A percentile compares a stretch with the other conserved stretches of the same genome.
phyloP scores from a whole-genome alignment of 2,113 vertebrate species.

The Paedocypris sp. region DNA sequence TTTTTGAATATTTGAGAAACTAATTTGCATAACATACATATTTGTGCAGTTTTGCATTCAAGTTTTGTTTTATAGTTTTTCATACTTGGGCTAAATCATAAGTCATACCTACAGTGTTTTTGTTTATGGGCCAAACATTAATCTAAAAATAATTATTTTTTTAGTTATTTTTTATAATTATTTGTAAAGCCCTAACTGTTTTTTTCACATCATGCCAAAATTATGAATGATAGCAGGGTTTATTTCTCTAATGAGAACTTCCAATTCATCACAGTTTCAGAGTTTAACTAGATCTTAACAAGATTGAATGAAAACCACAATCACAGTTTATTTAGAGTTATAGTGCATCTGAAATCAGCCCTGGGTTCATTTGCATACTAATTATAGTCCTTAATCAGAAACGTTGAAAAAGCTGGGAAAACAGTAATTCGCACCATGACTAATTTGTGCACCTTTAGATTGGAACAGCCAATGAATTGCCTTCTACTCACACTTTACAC shows the following conservation, averaged over 20 bases:
- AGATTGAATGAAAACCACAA: slow-evolving; percentile 3
- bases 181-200: neutral
- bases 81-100: no score
- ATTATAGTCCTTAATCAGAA: slow-evolving; percentile 20
- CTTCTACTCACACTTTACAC: slow-evolving; percentile 1
- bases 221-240: neutral
- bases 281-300: neutral
- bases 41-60: no score
- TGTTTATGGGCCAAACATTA: no score
- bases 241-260: neutral
- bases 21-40: no score
- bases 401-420: slow-evolving; percentile 8
- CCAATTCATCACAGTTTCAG: neutral
- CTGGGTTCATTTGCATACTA: slow-evolving; percentile 25
- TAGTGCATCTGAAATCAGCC: neutral
- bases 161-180: no score
- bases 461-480: neutral
- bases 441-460: neutral
- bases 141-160: no score
- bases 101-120: no score
- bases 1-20: no score
- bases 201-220: neutral
- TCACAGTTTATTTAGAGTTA: slow-evolving; percentile 1
- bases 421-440: neutral
- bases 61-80: no score